Evolutionary conservation across 1,140 invertebrate genomes (phyloP), one percentile per base, ranked within the genome.

Genomic region (Anoplophora glabripennis): DNA sequence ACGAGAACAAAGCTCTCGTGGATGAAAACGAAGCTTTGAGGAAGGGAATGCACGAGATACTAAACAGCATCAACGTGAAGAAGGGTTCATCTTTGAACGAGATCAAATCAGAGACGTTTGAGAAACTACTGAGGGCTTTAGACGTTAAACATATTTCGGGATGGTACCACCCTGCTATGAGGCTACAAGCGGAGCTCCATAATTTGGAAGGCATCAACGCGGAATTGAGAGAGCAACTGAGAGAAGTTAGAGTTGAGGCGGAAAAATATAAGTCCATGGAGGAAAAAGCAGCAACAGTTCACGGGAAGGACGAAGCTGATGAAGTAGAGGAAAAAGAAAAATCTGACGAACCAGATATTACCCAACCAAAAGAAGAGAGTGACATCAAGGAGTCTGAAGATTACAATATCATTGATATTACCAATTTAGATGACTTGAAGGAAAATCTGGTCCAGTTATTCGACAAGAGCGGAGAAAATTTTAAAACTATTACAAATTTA

Each of bases 81-180:
- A 79, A 82, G 77, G 79, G 83, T 83, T 51, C 53, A 36, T 61
- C 57, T 40, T 40, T 62, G 11, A 67, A 60, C 40, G 73, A 74
- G 63, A 68, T 76, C 15, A 73, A 72, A 57, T 85, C 83, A 2
- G 74, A 78, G 49, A 79, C 80, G 28, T 72, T 86, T 59, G 84
- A 86, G 65, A 76, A 77, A 57, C 68, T 87, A 35, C 64, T 87
- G 8, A 77, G 81, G 64, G 83, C 84, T 36, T 78, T 90, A 72
- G 86, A 89, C 67, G 81, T 83, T 1, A 78, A 87, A 37, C 86
- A 87, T 69, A 74, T 86, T 11, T 82, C 86, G 37, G 87, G 87
- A 7, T 89, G 87, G 86, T 89, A 88, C 70, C 85, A 88, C 65
- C 86, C 87, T 12, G 86, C 86, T 2, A 88, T 89, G 85, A 76